These are phyloP conservation scores for Drosophila ambigua DNA, from an alignment of 1,140 invertebrate species.

Conservation along the genomic window DNA sequence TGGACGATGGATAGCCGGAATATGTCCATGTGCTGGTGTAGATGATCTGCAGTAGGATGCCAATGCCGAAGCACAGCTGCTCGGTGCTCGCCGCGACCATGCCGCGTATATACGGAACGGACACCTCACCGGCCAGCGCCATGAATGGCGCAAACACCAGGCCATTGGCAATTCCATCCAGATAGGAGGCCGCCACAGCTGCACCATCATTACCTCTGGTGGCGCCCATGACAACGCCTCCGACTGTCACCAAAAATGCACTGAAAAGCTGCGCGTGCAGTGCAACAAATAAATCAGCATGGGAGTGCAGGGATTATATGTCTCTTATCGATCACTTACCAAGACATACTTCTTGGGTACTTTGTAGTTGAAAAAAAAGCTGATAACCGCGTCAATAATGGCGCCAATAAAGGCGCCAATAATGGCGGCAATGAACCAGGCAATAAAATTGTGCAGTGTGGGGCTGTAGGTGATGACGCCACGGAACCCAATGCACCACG, in stretches of 20 bases:
- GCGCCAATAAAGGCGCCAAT: conserved; percentile 66
- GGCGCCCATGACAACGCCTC: conserved; percentile 36
- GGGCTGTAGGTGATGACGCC: rapidly evolving
- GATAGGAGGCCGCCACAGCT: conserved; percentile 40
- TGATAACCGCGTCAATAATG: conserved; percentile 58
- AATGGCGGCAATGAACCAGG: conserved; percentile 67
- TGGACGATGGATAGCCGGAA: not conserved
- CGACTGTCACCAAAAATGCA: conserved; percentile 37
- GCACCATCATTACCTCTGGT: conserved; percentile 9
- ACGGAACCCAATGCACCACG: conserved; percentile 61
- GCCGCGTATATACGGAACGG: conserved; percentile 46
- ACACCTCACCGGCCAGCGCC: conserved; percentile 53
- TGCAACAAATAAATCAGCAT: rapidly evolving
- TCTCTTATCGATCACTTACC: conserved; percentile 17
- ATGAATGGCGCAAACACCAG: conserved; percentile 55
- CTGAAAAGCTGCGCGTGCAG: conserved; percentile 23
- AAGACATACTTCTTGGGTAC: conserved; percentile 57
- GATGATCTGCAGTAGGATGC: conserved; percentile 48
- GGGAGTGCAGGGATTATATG: too few relatives aligned
- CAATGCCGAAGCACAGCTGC: conserved; percentile 26
- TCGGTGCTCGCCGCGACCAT: conserved; percentile 11
- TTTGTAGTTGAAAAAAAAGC: conserved; percentile 37
- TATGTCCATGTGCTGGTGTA: conserved; percentile 30
- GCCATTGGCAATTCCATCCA: conserved; percentile 66
- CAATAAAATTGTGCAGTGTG: conserved; percentile 36